Evolutionary conservation across 2,888 invertebrate genomes (phyloP).

Genomic region (Rhamnusium bicolor): DNA sequence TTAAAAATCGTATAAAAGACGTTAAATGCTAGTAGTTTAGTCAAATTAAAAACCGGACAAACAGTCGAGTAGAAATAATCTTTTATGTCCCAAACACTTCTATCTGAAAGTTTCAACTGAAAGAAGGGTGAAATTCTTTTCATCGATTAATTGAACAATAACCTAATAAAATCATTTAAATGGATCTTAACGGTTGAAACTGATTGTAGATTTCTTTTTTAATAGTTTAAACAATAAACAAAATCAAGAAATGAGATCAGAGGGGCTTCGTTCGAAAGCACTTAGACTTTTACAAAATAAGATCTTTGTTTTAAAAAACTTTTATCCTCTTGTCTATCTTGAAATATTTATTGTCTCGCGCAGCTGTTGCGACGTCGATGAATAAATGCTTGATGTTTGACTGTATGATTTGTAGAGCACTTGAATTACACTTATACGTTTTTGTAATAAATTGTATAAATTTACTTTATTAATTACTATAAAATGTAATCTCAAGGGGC

Average conservation of each 20-base stretch:
- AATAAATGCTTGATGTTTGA: constrained; percentile 43
- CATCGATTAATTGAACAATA: constrained; percentile 24
- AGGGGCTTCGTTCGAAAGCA: constrained; percentile 32
- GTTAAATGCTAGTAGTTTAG: neutral
- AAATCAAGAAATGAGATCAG: constrained; percentile 45
- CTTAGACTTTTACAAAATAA: constrained; percentile 40
- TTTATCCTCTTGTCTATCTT: constrained; percentile 57
- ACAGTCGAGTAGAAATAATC: constrained; percentile 2
- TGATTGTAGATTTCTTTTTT: constrained; percentile 38
- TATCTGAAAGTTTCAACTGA: constrained; percentile 6
- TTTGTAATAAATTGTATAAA: constrained; percentile 21
- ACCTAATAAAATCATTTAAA: constrained; percentile 31
- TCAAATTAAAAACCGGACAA: neutral
- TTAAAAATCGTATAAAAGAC: no score
- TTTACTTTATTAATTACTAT: neutral
- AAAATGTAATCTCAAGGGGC: neutral
- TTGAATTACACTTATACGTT: constrained; percentile 42
- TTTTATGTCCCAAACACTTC: constrained; percentile 30
- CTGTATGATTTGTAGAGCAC: constrained; percentile 26
- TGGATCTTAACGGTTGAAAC: constrained; percentile 43
- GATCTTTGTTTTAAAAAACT: constrained; percentile 57
- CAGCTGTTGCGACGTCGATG: constrained; percentile 52
- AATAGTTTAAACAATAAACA: constrained; percentile 31
- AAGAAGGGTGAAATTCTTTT: constrained; percentile 31
- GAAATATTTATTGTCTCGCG: constrained; percentile 60